Conservation (phyloP, 2,797 vertebrate species). For the Emys orbicularis region DNA sequence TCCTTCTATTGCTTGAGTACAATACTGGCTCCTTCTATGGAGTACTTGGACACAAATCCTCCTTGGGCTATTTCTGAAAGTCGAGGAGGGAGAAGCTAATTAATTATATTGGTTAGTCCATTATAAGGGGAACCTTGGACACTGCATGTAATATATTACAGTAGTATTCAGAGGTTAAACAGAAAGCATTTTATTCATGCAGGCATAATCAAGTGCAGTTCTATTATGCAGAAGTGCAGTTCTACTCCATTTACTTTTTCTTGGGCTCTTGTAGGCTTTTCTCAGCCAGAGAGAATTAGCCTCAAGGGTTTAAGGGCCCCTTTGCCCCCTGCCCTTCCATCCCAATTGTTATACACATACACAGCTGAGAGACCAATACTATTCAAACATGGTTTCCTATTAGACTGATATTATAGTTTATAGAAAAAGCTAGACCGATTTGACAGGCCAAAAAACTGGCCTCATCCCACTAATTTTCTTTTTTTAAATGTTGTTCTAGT, state of each 20-base stretch:
- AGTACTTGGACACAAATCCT: not conserved
- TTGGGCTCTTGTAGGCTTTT: not conserved
- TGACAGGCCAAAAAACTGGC: conserved; percentile 26
- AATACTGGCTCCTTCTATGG: not conserved
- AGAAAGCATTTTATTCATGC: not conserved
- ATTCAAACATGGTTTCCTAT: not conserved
- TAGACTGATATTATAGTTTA: not conserved
- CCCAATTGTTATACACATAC: not conserved
- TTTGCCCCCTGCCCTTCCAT: no score
- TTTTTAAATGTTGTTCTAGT: conserved; percentile 50
- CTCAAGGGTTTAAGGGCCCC: not conserved
- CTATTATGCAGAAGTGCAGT: not conserved
- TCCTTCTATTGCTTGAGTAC: not conserved
- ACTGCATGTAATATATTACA: not conserved
- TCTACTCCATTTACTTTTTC: not conserved
- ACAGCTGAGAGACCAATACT: not conserved
- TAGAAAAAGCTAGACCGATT: not conserved
- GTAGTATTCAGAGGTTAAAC: not conserved
- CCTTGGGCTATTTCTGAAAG: not conserved
- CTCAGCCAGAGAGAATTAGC: not conserved
- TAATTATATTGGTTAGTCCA: not conserved
- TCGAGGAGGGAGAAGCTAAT: not conserved
- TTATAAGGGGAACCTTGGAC: not conserved
- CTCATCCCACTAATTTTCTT: conserved; percentile 59
- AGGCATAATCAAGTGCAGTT: not conserved